Evolutionary conservation across 2,888 invertebrate species (phyloP), one percentile per base, ranked within the genome.

Genomic region (Anoplius nigerrimus): DNA sequence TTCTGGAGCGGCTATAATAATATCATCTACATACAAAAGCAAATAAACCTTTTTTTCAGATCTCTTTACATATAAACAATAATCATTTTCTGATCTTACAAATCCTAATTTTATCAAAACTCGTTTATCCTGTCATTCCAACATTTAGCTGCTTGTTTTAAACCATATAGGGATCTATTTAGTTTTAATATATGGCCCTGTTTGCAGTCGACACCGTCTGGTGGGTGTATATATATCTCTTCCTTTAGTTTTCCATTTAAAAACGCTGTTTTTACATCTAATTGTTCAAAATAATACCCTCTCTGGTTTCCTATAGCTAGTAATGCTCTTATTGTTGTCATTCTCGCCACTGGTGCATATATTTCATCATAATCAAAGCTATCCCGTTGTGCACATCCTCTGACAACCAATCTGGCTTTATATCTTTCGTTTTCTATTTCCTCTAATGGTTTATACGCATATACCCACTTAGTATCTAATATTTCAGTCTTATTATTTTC

Each of bases 341-440:
- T 77, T 62, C 74, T 79, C 2, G 76, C 82, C 1, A 83, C 79
- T 18, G 82, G 80, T 20, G 82, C 75, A 72, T 84, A 85, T 5
- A 81, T 81, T 60, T 84, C 78, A 53, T 81, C 66, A 69, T 80
- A 83, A 54, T 82, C 75, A 11, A 66, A 71, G 24, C 67, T 52
- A 42, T 80, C 71, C 60, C 76, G 59, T 58, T 85, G 84, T 34
- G 74, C 80, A 76, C 80, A 86, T 15, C 82, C 82, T 62, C 76
- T 73, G 0, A 46, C 61, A 0, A 71, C 68, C 43, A 71, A 45
- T 6, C 71, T 18, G n/a, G 83, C 82, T 18, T 84, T 82, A 6
- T 83, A 59, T 45, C 81, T 72, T 62, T 82, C 79, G 48, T 79
- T 80, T 58, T 62, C 66, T 24, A 6, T n/a, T 5, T 76, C 73